phyloP scores from a whole-genome alignment of 2,888 invertebrate species.

The Trissoscelio sp. region DNA sequence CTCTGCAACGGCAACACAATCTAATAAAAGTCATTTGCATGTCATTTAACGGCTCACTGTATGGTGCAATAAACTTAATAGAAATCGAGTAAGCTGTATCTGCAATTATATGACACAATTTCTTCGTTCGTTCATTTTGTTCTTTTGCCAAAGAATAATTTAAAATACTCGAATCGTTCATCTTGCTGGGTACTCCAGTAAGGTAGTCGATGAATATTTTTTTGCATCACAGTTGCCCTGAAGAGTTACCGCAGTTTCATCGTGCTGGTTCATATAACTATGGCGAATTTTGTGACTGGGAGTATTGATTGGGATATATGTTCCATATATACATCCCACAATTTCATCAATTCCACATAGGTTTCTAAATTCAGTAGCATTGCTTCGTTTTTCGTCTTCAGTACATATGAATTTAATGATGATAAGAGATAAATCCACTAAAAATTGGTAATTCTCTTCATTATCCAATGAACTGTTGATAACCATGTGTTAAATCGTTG shows the following conservation, averaged over 20 bases:
- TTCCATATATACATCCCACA: conserved; percentile 1
- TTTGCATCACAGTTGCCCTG: conserved; percentile 33
- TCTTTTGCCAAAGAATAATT: conserved; percentile 30
- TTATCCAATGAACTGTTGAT: neutral
- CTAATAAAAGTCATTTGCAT: conserved; percentile 8
- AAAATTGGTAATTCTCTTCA: neutral
- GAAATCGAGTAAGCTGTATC: conserved; percentile 25
- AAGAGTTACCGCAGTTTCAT: conserved; percentile 11
- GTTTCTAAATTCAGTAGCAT: conserved; percentile 4
- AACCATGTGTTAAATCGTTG: neutral
- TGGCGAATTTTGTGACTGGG: neutral
- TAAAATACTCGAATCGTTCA: conserved; percentile 27
- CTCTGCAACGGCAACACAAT: neutral
- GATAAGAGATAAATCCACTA: conserved; percentile 8
- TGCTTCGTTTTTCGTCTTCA: neutral
- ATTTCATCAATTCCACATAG: conserved; percentile 14
- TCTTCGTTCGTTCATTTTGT: neutral
- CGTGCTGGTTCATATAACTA: neutral
- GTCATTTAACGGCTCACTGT: neutral
- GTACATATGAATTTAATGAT: conserved; percentile 4
- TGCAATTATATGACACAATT: conserved; percentile 3
- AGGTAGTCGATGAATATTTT: conserved; percentile 29
- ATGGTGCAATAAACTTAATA: conserved; percentile 16
- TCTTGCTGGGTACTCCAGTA: conserved; percentile 21
- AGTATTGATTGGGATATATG: neutral